Evolutionary conservation across 2,113 vertebrate genomes (phyloP).

Genomic region (Promerops cafer): DNA sequence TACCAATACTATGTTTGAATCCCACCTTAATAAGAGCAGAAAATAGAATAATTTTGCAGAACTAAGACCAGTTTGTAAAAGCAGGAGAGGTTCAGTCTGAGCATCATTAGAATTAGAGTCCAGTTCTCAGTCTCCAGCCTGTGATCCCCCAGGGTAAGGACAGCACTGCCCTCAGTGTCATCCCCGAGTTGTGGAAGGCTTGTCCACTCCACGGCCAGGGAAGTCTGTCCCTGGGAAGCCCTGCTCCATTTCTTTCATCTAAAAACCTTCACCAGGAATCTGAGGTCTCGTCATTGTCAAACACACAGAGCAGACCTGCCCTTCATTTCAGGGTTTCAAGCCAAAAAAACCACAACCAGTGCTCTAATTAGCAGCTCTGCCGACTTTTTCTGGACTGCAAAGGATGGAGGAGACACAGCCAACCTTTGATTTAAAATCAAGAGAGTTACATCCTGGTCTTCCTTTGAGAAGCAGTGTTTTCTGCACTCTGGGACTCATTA

Average conservation of each 20-base stretch:
- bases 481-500: slow-evolving; percentile 7
- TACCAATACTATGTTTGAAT: slow-evolving; percentile 41
- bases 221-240: neutral
- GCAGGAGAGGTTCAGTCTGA: neutral
- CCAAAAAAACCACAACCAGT: neutral
- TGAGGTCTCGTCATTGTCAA: neutral
- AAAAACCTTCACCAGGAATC: neutral
- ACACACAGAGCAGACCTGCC: neutral
- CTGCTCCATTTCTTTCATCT: neutral
- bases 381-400: neutral
- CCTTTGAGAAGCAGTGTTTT: slow-evolving; percentile 22
- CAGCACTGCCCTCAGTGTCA: fast-evolving
- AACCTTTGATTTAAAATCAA: slow-evolving; percentile 50
- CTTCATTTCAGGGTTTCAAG: slow-evolving; percentile 16
- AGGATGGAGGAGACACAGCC: slow-evolving; percentile 13
- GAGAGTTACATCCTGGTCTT: slow-evolving; percentile 19
- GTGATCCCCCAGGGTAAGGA: neutral
- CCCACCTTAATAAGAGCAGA: neutral
- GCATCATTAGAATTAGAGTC: neutral
- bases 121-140: neutral
- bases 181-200: neutral
- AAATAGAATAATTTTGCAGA: neutral
- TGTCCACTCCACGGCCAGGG: fast-evolving
- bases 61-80: slow-evolving; percentile 17
- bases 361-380: slow-evolving; percentile 45